phyloP scores from a whole-genome alignment of 1,140 invertebrate genomes.

The Bombus ignitus region DNA sequence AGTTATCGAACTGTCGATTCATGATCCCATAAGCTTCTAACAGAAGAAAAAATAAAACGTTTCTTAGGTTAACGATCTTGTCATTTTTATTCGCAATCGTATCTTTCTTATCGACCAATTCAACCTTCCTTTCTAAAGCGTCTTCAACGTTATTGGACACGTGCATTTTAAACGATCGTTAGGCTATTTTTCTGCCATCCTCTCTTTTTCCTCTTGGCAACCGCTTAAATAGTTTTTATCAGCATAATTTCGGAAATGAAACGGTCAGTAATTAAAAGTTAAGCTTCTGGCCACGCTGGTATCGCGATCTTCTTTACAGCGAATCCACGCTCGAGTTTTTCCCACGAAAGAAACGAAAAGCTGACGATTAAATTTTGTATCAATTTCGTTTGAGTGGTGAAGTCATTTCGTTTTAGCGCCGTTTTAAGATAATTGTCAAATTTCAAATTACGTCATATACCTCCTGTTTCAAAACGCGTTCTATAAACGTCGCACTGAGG shows the following conservation, averaged over 20 bases:
- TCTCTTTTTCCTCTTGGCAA: not conserved
- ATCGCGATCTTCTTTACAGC: not conserved
- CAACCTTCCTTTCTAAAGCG: too few relatives aligned
- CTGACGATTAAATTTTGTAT: conserved; percentile 1
- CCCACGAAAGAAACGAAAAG: not conserved
- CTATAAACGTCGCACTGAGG: not conserved
- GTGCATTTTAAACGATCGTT: not conserved
- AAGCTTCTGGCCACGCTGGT: not conserved
- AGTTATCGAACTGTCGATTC: not conserved
- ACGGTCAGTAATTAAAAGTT: conserved; percentile 14
- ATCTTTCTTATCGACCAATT: too few relatives aligned
- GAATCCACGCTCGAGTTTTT: not conserved
- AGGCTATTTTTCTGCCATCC: not conserved
- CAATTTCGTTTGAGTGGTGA: not conserved
- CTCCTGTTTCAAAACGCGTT: not conserved
- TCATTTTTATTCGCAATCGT: not conserved
- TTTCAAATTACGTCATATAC: not conserved
- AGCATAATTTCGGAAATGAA: not conserved
- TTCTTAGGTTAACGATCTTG: not conserved
- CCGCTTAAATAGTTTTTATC: not conserved
- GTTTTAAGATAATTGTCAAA: not conserved
- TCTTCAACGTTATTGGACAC: not conserved
- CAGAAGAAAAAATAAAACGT: not conserved
- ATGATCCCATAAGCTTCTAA: not conserved
- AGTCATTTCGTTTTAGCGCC: too few relatives aligned